Base-by-base conservation (phyloP, 2,797 vertebrate genomes). In the Tachyglossus aculeatus region DNA sequence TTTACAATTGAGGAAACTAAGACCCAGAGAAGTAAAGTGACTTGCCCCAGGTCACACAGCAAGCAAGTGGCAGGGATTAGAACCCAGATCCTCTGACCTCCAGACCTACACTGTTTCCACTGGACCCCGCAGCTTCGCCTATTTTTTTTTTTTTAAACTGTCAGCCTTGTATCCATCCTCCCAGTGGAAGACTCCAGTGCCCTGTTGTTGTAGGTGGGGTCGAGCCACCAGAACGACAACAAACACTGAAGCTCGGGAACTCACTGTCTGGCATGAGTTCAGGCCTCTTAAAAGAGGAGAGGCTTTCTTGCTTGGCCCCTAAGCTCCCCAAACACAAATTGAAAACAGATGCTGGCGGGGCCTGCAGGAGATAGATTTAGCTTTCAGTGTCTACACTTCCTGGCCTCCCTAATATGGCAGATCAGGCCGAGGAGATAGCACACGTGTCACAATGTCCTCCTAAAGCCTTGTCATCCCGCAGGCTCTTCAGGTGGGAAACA, bases 201-300 rank as follows among this genome's bases (percentile, higher is more conserved):
- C n/a, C 37, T 58, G 48, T 59, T 69, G 59, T 21, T 43, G 70
- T 71, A 53, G 62, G 68, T 67, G 66, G 71, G 69, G 38, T 43
- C 74, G 52, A 29, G 22, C 40, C 71, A 68, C 76, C 76, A 78
- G 74, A 76, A 80, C 37, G 55, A 74, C 80, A 83, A 69, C 62
- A 81, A 62, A 58, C 56, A 48, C 62, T 77, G 10, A n/a, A 43
- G 74, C 65, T 31, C 25, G 13, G 39, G 32, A 54, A 37, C 58
- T 77, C 54, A 61, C 59, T 52, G 58, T 24, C 5, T 61, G 85
- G 76, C 65, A 48, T 78, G 62, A 52, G 14, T 52, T 78, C 76
- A 80, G 74, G 69, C 71, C 51, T 71, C 71, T 47, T 38, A 38
- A 73, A 64, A 56, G 36, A 39, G 72, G 36, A 45, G 51, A 22